A percentile compares a stretch with the other conserved stretches of the same genome.
Evolutionary conservation across 2,113 vertebrate species (phyloP).

Genomic region (Psephotus haematonotus): DNA sequence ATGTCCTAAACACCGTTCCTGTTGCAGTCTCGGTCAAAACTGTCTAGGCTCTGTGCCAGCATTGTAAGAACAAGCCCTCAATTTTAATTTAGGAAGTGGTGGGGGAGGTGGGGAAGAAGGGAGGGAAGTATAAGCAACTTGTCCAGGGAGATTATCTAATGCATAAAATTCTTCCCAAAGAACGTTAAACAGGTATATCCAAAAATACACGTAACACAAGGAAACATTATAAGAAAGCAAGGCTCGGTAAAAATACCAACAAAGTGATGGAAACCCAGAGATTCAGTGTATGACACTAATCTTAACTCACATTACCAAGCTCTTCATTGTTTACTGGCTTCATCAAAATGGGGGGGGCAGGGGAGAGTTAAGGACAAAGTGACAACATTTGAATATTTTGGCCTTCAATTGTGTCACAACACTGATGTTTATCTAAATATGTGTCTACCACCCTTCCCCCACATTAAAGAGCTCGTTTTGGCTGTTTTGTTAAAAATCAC

Average conservation of each 20-base stretch:
- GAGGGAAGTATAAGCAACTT: not conserved
- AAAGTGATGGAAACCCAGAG: not conserved
- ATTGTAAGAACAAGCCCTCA: constrained; percentile 50
- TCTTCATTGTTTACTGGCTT: constrained; percentile 41
- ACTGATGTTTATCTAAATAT: constrained; percentile 55
- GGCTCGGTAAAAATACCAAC: not conserved
- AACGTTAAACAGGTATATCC: not conserved
- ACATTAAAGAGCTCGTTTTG: constrained; percentile 2
- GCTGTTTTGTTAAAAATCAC: constrained; percentile 7
- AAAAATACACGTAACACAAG: not conserved
- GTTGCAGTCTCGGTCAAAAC: constrained; percentile 45
- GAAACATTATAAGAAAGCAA: not conserved
- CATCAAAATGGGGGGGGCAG: not conserved
- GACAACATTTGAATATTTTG: constrained; percentile 44
- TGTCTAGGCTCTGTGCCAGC: constrained; percentile 58
- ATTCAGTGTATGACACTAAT: not conserved
- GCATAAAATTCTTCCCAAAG: not conserved
- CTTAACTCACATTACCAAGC: not conserved
- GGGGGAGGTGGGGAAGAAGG: not conserved
- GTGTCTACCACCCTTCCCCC: constrained; percentile 38
- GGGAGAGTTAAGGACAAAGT: constrained; percentile 53
- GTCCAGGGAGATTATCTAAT: constrained; percentile 5
- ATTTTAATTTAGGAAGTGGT: constrained; percentile 45
- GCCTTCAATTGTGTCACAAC: constrained; percentile 47
- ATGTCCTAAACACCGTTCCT: constrained; percentile 44